Percentiles rank a stretch among this genome's conserved stretches.
Evolutionary conservation across 2,113 vertebrate species (phyloP).

Genomic region (Entomyzon cyanotis): DNA sequence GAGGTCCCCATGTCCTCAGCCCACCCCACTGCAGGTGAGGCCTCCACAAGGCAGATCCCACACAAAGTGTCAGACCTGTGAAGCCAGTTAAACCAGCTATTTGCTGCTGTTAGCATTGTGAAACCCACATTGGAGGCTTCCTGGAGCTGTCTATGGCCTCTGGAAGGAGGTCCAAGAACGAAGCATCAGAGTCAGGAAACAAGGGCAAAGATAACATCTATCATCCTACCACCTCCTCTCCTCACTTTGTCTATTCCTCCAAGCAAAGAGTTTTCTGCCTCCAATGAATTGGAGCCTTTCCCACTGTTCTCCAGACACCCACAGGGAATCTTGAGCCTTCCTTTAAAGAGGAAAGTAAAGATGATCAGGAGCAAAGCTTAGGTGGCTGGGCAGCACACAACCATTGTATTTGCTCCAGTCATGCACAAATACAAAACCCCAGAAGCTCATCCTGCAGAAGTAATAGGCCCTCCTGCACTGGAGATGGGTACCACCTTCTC

Average conservation of each 20-base stretch:
- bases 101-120: not conserved
- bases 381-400: not conserved
- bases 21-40: not conserved
- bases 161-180: not conserved
- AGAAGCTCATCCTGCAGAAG: not conserved
- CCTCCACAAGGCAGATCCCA: not conserved
- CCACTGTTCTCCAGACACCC: not conserved
- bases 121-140: not conserved
- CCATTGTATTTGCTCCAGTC: not conserved
- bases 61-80: not conserved
- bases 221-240: not conserved
- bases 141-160: not conserved
- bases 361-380: not conserved
- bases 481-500: not conserved
- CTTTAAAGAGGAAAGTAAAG: not conserved
- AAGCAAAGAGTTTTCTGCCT: not conserved
- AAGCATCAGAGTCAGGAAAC: not conserved
- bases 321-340: not conserved
- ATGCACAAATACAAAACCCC: not conserved
- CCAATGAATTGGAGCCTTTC: not conserved
- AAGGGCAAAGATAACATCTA: not conserved
- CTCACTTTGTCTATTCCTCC: not conserved
- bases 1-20: not conserved
- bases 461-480: not conserved
- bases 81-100: not conserved